Conservation (phyloP, 2,888 invertebrate genomes). For the Seira musarum region DNA sequence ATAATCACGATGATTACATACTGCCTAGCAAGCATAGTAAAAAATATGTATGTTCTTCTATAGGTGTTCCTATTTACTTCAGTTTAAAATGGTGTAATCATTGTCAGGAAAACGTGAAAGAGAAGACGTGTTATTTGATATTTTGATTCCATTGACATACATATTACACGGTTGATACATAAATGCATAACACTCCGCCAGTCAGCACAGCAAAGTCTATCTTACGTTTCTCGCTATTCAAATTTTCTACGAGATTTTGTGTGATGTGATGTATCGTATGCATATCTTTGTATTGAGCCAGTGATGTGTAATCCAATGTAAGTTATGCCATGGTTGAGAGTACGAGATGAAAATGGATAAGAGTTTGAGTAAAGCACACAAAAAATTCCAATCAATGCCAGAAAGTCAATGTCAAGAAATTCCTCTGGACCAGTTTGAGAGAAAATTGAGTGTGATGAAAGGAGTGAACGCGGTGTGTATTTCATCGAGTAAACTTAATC, state of each 20-base stretch:
- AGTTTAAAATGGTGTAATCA: background rate
- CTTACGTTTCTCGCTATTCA: too few relatives aligned
- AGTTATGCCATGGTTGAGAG: background rate
- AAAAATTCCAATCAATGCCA: conserved; percentile 53
- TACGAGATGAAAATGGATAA: background rate
- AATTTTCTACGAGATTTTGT: background rate
- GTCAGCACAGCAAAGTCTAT: background rate
- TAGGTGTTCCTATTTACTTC: too few relatives aligned
- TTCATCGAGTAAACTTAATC: background rate
- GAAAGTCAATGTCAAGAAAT: conserved; percentile 36
- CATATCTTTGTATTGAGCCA: too few relatives aligned
- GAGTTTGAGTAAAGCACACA: conserved; percentile 32
- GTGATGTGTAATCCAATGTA: background rate
- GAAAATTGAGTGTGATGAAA: background rate
- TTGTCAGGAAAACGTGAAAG: background rate
- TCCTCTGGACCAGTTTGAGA: conserved; percentile 30
- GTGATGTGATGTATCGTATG: background rate
- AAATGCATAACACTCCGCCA: too few relatives aligned
- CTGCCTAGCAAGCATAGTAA: background rate
- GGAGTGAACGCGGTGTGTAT: background rate
- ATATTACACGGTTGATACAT: conserved; percentile 37
- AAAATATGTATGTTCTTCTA: background rate
- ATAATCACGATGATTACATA: background rate
- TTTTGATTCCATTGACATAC: conserved; percentile 56
- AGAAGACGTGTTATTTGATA: conserved; percentile 40